Conservation (phyloP, 2,113 vertebrate species). For the Arenaria interpres region DNA sequence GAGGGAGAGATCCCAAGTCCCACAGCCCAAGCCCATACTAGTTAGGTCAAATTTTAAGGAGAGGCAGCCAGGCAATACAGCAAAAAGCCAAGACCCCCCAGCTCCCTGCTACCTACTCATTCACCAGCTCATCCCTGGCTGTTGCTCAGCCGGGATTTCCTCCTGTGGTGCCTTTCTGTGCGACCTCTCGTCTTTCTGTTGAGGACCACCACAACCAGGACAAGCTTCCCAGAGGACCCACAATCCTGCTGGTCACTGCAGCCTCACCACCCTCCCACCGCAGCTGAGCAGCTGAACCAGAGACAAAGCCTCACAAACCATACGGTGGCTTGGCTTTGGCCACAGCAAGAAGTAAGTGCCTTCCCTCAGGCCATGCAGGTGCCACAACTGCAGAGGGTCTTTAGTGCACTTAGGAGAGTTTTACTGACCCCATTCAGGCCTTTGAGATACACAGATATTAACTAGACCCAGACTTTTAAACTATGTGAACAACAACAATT, state of each 20-base stretch:
- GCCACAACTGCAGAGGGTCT: background rate
- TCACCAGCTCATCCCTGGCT: background rate
- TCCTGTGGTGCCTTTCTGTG: background rate
- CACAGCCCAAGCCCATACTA: background rate
- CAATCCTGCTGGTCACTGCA: rapidly evolving
- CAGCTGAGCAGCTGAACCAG: background rate
- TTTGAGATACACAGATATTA: background rate
- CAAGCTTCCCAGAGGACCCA: background rate
- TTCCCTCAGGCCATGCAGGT: background rate
- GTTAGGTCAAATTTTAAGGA: background rate
- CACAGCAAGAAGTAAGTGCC: background rate
- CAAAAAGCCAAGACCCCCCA: background rate
- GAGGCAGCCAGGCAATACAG: background rate
- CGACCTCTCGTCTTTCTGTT: background rate
- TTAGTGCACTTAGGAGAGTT: background rate
- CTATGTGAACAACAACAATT: background rate
- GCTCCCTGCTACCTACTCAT: background rate
- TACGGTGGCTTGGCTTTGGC: background rate
- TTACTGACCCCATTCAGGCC: background rate
- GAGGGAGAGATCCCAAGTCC: background rate
- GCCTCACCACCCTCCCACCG: background rate
- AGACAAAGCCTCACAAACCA: background rate
- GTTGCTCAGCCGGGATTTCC: background rate
- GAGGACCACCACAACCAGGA: background rate
- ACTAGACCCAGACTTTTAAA: background rate